Evolutionary conservation across 2,888 invertebrate genomes (phyloP), one percentile per base, ranked within the genome.

Genomic region (Netelia melanura): DNA sequence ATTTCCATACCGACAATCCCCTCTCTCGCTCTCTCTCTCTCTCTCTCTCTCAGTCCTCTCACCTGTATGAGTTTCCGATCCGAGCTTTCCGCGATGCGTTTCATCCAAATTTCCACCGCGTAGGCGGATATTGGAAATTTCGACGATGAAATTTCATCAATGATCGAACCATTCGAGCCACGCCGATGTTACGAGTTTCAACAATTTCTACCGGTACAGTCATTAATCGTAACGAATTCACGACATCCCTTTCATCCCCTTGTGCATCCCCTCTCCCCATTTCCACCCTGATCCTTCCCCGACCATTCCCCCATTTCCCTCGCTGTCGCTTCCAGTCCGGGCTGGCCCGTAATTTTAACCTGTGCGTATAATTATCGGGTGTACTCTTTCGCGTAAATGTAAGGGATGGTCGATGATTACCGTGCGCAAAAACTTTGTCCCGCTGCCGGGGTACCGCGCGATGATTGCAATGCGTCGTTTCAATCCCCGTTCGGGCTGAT

Each of bases 221-320:
- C 78, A 75, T 82, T 82, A 78, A 58, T 82, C 43, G 87, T 85
- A 81, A 77, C 82, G 74, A 88, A 86, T 86, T 82, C 81, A 81
- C 71, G 79, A 56, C 70, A 30, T 21, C 56, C 58, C 61, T 67
- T 79, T 70, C 81, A 61, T 67, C 56, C 44, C 30, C 67, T 72
- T 17, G 82, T 14, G 3, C 62, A 30, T 23, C 25, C 30, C 3
- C 58, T 14, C 61, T 17, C 74, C 17, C 75, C 21, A 30, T 21
- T 61, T 25, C 64, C 56, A 21, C 25, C 54, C 30, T 30, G 30
- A 30, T 11, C 62, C 10, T 10, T 25, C 44, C 44, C 48, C 8
- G n/a, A 14, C 23, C 44, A 38, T 21, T 54, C 8, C 48, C 68
- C 58, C 44, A 43, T 38, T 38, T 61, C 61, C 10, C 21, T 70